phyloP scores from a whole-genome alignment of 2,113 vertebrate genomes.

The Dicerorhinus sumatrensis region DNA sequence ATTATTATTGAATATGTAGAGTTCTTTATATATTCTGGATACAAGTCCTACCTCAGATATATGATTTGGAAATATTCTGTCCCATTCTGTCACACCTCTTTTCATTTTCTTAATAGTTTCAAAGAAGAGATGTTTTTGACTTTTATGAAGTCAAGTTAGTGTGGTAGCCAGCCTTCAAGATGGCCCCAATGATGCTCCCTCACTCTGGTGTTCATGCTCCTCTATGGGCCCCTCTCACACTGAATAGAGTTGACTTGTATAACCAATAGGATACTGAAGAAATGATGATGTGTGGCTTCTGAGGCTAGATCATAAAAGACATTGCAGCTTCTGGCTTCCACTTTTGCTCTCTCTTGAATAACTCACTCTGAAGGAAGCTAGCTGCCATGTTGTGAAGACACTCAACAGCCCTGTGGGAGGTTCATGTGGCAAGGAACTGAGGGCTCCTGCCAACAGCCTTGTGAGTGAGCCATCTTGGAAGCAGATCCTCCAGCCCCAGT shows the following conservation, averaged over 20 bases:
- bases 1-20: neutral
- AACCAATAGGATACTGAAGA: neutral
- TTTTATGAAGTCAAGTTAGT: neutral
- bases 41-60: neutral
- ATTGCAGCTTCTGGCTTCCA: neutral
- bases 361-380: neutral
- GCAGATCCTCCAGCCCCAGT: no score
- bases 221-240: neutral
- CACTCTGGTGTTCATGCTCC: neutral
- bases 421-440: neutral
- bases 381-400: neutral
- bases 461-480: no score
- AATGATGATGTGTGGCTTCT: neutral
- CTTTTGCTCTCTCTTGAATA: neutral
- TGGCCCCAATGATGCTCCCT: neutral
- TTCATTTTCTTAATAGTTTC: slow-evolving; percentile 5
- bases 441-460: neutral
- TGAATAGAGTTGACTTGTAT: neutral
- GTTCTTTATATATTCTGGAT: neutral
- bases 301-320: neutral
- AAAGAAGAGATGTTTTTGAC: neutral
- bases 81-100: neutral
- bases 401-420: neutral
- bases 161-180: neutral
- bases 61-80: neutral